Percentiles rank a stretch among this genome's conserved stretches.
Evolutionary conservation across 1,140 invertebrate species (phyloP).

Genomic region (Drosophila virilis): DNA sequence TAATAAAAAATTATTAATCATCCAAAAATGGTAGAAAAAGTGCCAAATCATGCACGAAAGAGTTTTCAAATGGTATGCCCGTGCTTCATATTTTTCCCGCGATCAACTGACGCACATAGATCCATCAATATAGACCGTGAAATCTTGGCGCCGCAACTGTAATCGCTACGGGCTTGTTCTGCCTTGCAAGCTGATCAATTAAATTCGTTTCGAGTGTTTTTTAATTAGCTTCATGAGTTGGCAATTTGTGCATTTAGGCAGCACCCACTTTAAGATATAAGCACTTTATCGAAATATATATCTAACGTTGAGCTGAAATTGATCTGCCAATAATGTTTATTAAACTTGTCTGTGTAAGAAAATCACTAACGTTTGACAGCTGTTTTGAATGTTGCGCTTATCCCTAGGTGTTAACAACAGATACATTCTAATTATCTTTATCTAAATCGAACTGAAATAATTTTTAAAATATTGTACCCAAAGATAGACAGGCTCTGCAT

Average conservation of each 20-base stretch:
- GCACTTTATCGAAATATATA: slow-evolving; percentile 33
- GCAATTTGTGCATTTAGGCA: slow-evolving; percentile 69
- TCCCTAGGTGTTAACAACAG: too few relatives aligned
- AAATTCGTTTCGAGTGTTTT: slow-evolving; percentile 84
- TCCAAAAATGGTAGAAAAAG: slow-evolving; percentile 47
- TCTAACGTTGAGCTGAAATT: slow-evolving; percentile 2
- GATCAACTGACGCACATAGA: slow-evolving; percentile 36
- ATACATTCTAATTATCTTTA: too few relatives aligned
- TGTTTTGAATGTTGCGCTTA: too few relatives aligned
- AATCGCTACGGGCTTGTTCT: slow-evolving; percentile 37
- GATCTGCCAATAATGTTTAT: background rate
- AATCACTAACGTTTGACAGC: too few relatives aligned
- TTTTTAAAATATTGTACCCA: too few relatives aligned
- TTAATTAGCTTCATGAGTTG: slow-evolving; percentile 83
- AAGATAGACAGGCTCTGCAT: too few relatives aligned
- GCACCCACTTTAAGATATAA: slow-evolving; percentile 45
- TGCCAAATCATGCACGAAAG: slow-evolving; percentile 66
- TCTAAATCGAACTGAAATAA: too few relatives aligned
- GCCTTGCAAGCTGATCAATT: slow-evolving; percentile 77
- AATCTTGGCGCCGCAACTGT: slow-evolving; percentile 69
- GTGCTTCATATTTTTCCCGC: slow-evolving; percentile 34
- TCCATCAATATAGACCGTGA: slow-evolving; percentile 70
- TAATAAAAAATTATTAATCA: slow-evolving; percentile 65
- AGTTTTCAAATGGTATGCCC: slow-evolving; percentile 47
- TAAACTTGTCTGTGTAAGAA: background rate